Base-by-base conservation (phyloP, 2,113 vertebrate genomes). In the rat (Rattus norvegicus) region DNA sequence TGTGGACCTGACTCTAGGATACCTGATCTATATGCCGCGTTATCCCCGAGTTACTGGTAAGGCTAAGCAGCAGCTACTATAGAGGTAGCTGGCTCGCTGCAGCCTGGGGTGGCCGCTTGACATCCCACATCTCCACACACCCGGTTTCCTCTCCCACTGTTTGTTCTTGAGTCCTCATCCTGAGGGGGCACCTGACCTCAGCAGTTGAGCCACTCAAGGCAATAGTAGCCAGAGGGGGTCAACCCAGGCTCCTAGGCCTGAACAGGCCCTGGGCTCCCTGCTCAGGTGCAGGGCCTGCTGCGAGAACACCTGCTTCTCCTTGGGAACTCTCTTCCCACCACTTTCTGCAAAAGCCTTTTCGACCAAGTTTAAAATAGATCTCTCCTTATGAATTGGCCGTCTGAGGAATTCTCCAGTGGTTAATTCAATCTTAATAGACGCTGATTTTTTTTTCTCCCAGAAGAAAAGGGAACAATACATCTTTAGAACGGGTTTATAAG, bases 381-480 rank as follows among this genome's bases (percentile, higher is more conserved):
- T 92, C 96, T 98, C 92, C 28, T 22, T 95, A 92, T 97, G 98
- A 98, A 98, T 97, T 97, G 95, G 96, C 83, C 95, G 88, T 98
- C 98, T 98, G 96, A 98, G 97, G 95, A 98, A 98, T 98, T 98
- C 97, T 98, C 96, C 88, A 98, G 94, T 98, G 96, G 97, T 98
- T 98, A 98, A 98, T 98, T 98, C 98, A 98, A 98, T 98, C 98
- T 98, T 98, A 98, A 98, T 98, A 98, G 98, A 98, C 98, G 95
- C 96, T 97, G 98, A 97, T 98, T 98, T 92, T 98, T 85, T 97
- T 98, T 93, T 70, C 96, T 97, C 97, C 95, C 98, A 93, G 95
- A 98, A 98, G 98, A 96, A 97, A 98, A 98, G 97, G 95, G 98
- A 99, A 98, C 98, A 98, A 98, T 98, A 89, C 97, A 86, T 98